phyloP scores from a whole-genome alignment of 2,888 invertebrate genomes.

The Lasioglossum figueresi region DNA sequence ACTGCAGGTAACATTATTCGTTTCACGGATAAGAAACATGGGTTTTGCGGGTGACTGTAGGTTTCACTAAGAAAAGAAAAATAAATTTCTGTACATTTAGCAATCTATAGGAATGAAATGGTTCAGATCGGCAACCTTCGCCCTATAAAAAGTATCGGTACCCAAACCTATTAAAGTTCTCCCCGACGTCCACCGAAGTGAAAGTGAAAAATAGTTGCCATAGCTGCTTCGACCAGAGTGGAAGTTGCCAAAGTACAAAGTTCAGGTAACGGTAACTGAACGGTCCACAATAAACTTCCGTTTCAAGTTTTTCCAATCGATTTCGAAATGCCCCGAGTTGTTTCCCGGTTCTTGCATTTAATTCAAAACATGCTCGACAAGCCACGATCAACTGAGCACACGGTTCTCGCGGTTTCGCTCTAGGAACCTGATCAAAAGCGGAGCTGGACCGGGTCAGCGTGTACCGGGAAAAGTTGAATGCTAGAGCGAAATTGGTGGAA shows the following conservation, averaged over 20 bases:
- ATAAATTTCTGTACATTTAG: background rate
- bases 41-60: background rate
- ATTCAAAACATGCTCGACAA: background rate
- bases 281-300: background rate
- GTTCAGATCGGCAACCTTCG: background rate
- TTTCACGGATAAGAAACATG: no score
- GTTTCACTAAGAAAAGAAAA: background rate
- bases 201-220: conserved; percentile 2
- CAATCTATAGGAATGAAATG: background rate
- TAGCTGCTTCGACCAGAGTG: no score
- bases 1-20: no score
- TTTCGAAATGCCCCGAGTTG: background rate
- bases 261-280: background rate
- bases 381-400: background rate
- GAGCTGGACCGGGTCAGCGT: background rate
- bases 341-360: background rate
- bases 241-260: background rate
- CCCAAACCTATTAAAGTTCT: background rate
- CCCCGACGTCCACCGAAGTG: background rate
- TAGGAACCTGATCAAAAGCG: background rate
- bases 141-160: background rate
- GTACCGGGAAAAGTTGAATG: background rate
- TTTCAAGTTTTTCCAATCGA: background rate
- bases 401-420: background rate
- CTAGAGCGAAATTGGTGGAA: background rate